A percentile compares a stretch with the other conserved stretches of the same genome.
phyloP scores from a whole-genome alignment of 2,797 vertebrate species.

The Sebastes elongatus region DNA sequence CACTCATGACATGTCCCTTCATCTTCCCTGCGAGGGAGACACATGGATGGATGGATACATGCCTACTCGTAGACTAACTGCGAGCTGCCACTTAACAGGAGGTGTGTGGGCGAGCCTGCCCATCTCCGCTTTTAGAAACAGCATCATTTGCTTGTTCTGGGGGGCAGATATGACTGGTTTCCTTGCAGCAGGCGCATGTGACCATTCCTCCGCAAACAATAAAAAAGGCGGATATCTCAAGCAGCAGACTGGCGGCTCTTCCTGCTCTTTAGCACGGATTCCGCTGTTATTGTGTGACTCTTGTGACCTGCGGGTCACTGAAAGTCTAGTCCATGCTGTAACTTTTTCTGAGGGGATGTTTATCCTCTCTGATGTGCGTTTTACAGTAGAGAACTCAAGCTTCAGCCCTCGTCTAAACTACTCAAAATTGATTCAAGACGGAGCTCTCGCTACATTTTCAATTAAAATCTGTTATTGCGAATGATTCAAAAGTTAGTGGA shows the following conservation, averaged over 20 bases:
- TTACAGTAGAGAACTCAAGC: background rate
- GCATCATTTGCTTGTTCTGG: slow-evolving; percentile 76
- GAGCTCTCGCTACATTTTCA: background rate
- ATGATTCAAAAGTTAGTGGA: background rate
- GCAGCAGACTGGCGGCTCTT: slow-evolving; percentile 76
- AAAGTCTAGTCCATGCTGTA: slow-evolving; percentile 18
- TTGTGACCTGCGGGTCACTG: slow-evolving; percentile 61
- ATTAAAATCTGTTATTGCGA: background rate
- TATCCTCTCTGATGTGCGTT: slow-evolving; percentile 20
- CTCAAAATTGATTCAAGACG: background rate
- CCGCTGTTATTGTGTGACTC: slow-evolving; percentile 72
- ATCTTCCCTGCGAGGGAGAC: slow-evolving; percentile 57
- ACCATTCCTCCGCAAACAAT: slow-evolving; percentile 74
- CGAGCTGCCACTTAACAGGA: slow-evolving; percentile 77
- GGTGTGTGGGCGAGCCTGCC: slow-evolving; percentile 79
- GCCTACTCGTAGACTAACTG: slow-evolving; percentile 61
- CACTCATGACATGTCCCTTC: slow-evolving; percentile 66
- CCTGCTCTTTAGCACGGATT: slow-evolving; percentile 78
- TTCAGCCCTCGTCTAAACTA: background rate
- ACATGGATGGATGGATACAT: slow-evolving; percentile 63
- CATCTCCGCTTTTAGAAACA: slow-evolving; percentile 81
- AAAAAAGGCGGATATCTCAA: slow-evolving; percentile 79
- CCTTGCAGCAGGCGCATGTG: slow-evolving; percentile 73
- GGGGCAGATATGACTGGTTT: slow-evolving; percentile 78
- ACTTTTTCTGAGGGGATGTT: slow-evolving; percentile 18